Percentiles rank a stretch among this genome's conserved stretches.
Evolutionary conservation across 2,113 vertebrate genomes (phyloP).

Genomic region (Oryzias curvinotus): DNA sequence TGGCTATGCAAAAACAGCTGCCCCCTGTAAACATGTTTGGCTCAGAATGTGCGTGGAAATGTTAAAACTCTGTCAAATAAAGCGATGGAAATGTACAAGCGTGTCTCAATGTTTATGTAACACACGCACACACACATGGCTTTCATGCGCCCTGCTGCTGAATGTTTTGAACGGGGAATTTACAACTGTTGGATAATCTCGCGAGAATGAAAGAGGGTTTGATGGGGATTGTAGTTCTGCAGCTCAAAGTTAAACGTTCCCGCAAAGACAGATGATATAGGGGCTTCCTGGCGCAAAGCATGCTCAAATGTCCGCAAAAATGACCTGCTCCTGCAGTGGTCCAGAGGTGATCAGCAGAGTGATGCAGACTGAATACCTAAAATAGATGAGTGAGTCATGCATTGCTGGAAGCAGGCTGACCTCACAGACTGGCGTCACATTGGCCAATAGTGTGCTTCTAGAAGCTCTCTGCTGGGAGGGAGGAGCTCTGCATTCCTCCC

Average conservation of each 20-base stretch:
- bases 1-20: background rate
- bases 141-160: background rate
- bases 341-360: conserved; percentile 26
- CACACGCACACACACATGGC: conserved; percentile 16
- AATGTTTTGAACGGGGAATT: background rate
- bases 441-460: conserved; percentile 44
- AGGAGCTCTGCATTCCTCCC: conserved; percentile 21
- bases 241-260: background rate
- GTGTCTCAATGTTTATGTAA: conserved; percentile 69
- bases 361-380: conserved; percentile 42
- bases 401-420: conserved; percentile 37
- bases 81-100: conserved; percentile 22
- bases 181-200: conserved; percentile 47
- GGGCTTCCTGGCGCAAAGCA: background rate
- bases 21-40: background rate
- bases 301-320: background rate
- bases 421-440: conserved; percentile 49
- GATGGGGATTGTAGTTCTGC: conserved; percentile 70
- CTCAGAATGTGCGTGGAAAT: conserved; percentile 15
- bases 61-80: conserved; percentile 42
- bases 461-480: conserved; percentile 55
- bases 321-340: background rate
- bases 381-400: conserved; percentile 64
- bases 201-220: conserved; percentile 42
- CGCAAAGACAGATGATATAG: background rate